Conservation (phyloP, 2,113 vertebrate species). For the Hemicordylus capensis region DNA sequence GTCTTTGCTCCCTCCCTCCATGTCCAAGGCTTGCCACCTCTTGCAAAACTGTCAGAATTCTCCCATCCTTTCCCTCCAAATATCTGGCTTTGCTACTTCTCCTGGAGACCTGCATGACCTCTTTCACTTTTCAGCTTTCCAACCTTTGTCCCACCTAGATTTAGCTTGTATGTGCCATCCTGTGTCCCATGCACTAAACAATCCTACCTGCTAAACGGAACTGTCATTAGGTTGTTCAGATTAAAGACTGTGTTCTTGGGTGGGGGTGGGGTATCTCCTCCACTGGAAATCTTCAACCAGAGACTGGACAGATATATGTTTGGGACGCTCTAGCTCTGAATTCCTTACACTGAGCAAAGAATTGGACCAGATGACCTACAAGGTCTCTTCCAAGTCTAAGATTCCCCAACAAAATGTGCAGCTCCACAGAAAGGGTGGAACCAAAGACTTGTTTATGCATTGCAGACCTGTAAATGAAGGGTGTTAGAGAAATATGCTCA, state of each 20-base stretch:
- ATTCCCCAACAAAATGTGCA: not conserved
- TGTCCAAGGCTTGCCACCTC: not conserved
- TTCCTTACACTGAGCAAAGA: no score
- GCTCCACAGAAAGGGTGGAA: not conserved
- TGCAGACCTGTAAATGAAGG: not conserved
- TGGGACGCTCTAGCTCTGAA: no score
- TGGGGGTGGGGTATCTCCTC: no score
- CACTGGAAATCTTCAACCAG: no score
- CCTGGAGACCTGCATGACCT: not conserved
- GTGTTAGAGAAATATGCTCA: not conserved
- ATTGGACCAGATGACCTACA: no score
- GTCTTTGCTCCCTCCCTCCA: not conserved
- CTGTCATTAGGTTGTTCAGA: not conserved
- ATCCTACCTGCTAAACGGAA: not conserved
- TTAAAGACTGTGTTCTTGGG: no score
- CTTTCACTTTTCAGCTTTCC: not conserved
- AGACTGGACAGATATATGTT: no score
- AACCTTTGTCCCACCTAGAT: not conserved
- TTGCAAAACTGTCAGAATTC: not conserved
- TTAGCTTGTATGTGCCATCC: not conserved
- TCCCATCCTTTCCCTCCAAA: not conserved
- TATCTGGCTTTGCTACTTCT: not conserved
- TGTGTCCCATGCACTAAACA: not conserved
- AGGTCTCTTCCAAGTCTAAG: no score
- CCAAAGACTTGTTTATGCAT: not conserved